These are phyloP conservation scores for Argentina silus DNA, from an alignment of 2,797 vertebrate species.

Conservation along the genomic window DNA sequence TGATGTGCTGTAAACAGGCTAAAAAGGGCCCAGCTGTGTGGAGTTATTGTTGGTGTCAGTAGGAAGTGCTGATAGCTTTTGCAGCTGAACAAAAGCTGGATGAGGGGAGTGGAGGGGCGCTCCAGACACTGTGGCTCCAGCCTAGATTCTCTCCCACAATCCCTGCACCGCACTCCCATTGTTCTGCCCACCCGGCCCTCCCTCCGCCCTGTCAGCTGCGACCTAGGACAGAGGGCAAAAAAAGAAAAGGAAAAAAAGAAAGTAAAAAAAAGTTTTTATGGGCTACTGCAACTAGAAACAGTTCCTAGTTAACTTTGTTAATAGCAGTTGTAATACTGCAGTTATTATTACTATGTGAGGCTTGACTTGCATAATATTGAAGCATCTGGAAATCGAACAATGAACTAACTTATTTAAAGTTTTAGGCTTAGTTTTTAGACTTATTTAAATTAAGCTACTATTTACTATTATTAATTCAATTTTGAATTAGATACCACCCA, in stretches of 20 bases:
- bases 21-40: constrained; percentile 87
- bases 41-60: constrained; percentile 90
- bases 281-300: constrained; percentile 70
- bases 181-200: constrained; percentile 78
- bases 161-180: constrained; percentile 84
- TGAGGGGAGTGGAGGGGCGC: constrained; percentile 84
- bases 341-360: not conserved
- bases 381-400: no score
- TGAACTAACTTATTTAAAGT: no score
- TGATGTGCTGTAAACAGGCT: constrained; percentile 89
- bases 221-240: constrained; percentile 76
- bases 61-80: constrained; percentile 90
- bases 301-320: constrained; percentile 62
- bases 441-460: no score
- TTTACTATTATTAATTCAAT: no score
- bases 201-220: constrained; percentile 78
- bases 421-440: no score
- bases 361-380: not conserved
- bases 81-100: constrained; percentile 90
- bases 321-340: not conserved
- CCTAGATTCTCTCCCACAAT: constrained; percentile 89
- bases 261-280: constrained; percentile 61
- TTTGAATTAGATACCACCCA: no score
- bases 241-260: constrained; percentile 48
- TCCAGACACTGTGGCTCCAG: constrained; percentile 88